Evolutionary conservation across 2,797 vertebrate species (phyloP).

Genomic region (Bovichtus variegatus): DNA sequence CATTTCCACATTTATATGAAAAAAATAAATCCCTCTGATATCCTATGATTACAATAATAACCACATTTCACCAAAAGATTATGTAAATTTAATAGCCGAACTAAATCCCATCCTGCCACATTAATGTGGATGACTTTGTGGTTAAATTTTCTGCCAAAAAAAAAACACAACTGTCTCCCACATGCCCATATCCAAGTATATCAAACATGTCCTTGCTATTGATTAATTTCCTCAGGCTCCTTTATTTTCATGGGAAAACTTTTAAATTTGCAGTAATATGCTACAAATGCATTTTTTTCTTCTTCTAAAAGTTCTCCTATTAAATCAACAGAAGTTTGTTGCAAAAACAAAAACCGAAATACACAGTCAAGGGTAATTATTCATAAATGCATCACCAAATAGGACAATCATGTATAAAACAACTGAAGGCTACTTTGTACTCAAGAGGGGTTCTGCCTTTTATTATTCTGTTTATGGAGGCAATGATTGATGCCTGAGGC

Average conservation of each 20-base stretch:
- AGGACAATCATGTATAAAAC: background rate
- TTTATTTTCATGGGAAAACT: background rate
- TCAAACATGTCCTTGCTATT: background rate
- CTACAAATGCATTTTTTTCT: too few species aligned
- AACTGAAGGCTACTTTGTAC: background rate
- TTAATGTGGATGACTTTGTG: constrained; percentile 36
- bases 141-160: constrained; percentile 36
- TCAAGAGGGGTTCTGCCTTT: background rate
- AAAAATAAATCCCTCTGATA: constrained; percentile 28
- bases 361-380: background rate
- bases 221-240: background rate
- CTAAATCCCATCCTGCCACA: constrained; percentile 20
- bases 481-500: constrained; percentile 36
- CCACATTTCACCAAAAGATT: constrained; percentile 55
- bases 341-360: background rate
- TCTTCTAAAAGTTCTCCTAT: background rate
- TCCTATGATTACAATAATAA: constrained; percentile 53
- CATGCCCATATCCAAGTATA: background rate
- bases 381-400: background rate
- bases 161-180: background rate
- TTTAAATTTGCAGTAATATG: background rate
- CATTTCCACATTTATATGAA: constrained; percentile 11
- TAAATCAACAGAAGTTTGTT: background rate
- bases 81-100: constrained; percentile 50
- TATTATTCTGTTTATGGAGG: constrained; percentile 22